Conservation (phyloP, 2,113 vertebrate genomes). For the Pogona vitticeps region DNA sequence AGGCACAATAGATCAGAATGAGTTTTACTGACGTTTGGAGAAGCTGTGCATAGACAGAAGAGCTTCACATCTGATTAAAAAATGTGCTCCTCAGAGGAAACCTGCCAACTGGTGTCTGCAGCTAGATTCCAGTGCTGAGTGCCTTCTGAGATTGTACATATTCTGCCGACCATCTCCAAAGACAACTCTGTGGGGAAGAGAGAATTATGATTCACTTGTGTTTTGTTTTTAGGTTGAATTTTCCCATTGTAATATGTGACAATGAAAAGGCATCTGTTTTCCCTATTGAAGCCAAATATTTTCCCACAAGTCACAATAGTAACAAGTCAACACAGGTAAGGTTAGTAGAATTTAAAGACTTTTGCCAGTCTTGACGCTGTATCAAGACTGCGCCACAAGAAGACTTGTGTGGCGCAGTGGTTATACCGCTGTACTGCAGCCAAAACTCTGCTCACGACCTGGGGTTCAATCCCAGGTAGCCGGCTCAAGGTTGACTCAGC, state of each 20-base stretch:
- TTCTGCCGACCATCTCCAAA: conserved; percentile 69
- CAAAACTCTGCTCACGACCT: too few relatives aligned
- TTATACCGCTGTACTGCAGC: too few relatives aligned
- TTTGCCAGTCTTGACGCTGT: conserved; percentile 40
- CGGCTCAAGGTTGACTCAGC: too few relatives aligned
- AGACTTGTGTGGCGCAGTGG: too few relatives aligned
- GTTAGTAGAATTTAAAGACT: conserved; percentile 59
- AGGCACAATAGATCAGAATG: conserved; percentile 62
- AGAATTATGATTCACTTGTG: conserved; percentile 59
- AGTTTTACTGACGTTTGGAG: conserved; percentile 66
- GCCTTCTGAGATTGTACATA: conserved; percentile 68
- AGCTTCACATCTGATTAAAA: conserved; percentile 75
- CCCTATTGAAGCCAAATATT: conserved; percentile 70
- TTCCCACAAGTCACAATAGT: conserved; percentile 73
- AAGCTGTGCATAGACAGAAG: conserved; percentile 66
- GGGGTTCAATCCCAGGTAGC: too few relatives aligned
- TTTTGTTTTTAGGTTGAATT: conserved; percentile 64
- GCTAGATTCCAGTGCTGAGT: conserved; percentile 60
- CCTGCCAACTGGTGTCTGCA: conserved; percentile 73
- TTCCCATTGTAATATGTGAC: conserved; percentile 69
- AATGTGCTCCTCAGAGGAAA: conserved; percentile 66
- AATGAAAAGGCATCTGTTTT: conserved; percentile 75
- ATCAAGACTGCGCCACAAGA: too few relatives aligned
- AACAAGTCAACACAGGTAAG: not conserved
- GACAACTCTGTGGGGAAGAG: conserved; percentile 77